phyloP scores from a whole-genome alignment of 2,888 invertebrate species.

The Zaprionus bogoriensis region DNA sequence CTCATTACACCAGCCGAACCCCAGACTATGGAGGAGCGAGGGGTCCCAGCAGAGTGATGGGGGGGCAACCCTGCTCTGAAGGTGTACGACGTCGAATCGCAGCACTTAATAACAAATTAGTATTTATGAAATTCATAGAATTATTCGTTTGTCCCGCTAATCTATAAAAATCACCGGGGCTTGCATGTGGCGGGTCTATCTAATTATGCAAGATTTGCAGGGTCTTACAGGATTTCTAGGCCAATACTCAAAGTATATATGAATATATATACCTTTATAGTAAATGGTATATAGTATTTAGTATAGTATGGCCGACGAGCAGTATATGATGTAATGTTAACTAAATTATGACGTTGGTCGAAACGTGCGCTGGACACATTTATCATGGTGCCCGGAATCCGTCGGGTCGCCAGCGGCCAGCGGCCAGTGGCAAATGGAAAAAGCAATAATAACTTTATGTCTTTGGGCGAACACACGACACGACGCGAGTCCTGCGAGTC shows the following conservation, averaged over 20 bases:
- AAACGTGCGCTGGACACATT: conserved; percentile 74
- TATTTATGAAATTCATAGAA: conserved; percentile 78
- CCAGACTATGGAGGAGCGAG: not conserved
- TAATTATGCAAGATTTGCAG: conserved; percentile 72
- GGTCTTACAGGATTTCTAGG: conserved; percentile 65
- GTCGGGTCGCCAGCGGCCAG: conserved; percentile 7
- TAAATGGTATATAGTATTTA: conserved; percentile 1
- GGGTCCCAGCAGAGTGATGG: not conserved
- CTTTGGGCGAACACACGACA: conserved; percentile 51
- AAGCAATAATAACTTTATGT: conserved; percentile 77
- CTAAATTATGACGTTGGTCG: conserved; percentile 67
- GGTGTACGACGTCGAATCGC: not conserved
- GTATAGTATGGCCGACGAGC: conserved; percentile 10
- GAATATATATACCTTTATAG: conserved; percentile 6
- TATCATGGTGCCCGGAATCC: conserved; percentile 60
- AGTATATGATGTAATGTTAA: conserved; percentile 61
- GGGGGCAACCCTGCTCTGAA: too few species aligned
- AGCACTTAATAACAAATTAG: conserved; percentile 59
- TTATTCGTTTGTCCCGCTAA: conserved; percentile 54
- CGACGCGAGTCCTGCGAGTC: conserved; percentile 26
- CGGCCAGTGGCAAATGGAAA: conserved; percentile 26
- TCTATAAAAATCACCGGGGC: conserved; percentile 49
- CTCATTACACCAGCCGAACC: conserved; percentile 32
- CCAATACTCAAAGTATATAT: conserved; percentile 41
- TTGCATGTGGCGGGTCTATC: conserved; percentile 66